These are phyloP conservation scores for Choloepus hoffmanni DNA, from an alignment of 2,113 vertebrate genomes.

Conservation along the genomic window DNA sequence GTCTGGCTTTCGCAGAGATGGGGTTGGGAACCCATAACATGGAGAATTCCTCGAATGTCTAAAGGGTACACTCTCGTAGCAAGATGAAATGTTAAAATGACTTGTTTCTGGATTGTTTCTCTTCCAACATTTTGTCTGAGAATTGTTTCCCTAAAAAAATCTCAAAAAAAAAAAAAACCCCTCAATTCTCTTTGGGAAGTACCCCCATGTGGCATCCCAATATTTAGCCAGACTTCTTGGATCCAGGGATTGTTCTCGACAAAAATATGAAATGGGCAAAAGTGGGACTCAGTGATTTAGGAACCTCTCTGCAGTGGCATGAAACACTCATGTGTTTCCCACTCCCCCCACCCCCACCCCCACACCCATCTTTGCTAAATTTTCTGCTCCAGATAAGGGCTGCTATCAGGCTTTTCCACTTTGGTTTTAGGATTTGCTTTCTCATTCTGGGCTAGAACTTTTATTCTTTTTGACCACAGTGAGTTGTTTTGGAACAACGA, in stretches of 20 bases:
- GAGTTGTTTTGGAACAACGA: neutral
- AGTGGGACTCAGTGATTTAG: neutral
- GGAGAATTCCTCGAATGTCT: neutral
- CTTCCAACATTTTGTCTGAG: neutral
- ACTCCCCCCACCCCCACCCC: neutral
- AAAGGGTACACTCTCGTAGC: neutral
- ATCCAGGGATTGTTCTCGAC: neutral
- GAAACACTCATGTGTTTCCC: neutral
- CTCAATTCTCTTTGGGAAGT: neutral
- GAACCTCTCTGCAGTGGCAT: neutral
- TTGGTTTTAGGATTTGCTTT: neutral
- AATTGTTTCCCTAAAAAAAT: neutral
- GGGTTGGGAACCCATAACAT: neutral
- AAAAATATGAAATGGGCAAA: neutral
- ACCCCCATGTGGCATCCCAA: neutral
- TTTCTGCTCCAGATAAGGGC: neutral
- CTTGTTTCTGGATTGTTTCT: neutral
- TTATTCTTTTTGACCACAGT: neutral
- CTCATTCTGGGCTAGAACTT: neutral
- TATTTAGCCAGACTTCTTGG: neutral
- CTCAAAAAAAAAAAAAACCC: neutral
- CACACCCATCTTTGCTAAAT: neutral
- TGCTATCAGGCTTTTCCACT: neutral
- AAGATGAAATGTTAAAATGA: slow-evolving; percentile 19
- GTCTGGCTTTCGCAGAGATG: neutral